A percentile compares a stretch with the other conserved stretches of the same genome.
These are phyloP conservation scores for Chrysotoxum bicinctum DNA, from an alignment of 2,888 invertebrate species.

Conservation along the genomic window DNA sequence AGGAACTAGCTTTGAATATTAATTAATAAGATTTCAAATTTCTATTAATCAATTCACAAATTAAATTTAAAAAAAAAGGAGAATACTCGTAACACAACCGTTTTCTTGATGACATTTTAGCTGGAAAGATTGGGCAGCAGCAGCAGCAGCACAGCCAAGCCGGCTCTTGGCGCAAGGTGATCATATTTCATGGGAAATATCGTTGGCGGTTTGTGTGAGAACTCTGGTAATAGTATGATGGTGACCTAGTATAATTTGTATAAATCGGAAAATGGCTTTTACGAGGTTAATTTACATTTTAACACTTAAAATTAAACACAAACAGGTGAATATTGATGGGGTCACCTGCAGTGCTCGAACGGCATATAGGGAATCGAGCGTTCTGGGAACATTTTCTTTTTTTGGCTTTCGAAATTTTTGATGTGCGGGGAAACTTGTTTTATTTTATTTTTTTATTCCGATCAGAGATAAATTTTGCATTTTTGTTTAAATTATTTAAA, in stretches of 20 bases:
- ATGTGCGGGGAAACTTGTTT: not conserved
- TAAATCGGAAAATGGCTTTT: slow-evolving; percentile 12
- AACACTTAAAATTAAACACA: slow-evolving; percentile 30
- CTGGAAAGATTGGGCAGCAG: not conserved
- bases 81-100: not conserved
- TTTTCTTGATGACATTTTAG: slow-evolving; percentile 41
- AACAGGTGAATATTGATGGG: slow-evolving; percentile 23
- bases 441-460: not conserved
- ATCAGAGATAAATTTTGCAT: not conserved
- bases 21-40: slow-evolving; percentile 63
- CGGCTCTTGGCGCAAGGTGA: slow-evolving; percentile 20
- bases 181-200: slow-evolving; percentile 65
- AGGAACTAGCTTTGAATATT: slow-evolving; percentile 3
- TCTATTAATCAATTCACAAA: slow-evolving; percentile 15
- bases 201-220: slow-evolving; percentile 33
- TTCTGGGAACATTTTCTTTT: not conserved
- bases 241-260: slow-evolving; percentile 24
- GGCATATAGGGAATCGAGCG: not conserved
- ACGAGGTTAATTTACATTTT: slow-evolving; percentile 35
- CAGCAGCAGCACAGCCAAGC: not conserved
- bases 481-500: not conserved
- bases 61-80: not conserved
- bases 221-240: not conserved
- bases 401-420: not conserved
- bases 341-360: slow-evolving; percentile 23